phyloP scores from a whole-genome alignment of 2,888 invertebrate species.

The Drosophila histrio region DNA sequence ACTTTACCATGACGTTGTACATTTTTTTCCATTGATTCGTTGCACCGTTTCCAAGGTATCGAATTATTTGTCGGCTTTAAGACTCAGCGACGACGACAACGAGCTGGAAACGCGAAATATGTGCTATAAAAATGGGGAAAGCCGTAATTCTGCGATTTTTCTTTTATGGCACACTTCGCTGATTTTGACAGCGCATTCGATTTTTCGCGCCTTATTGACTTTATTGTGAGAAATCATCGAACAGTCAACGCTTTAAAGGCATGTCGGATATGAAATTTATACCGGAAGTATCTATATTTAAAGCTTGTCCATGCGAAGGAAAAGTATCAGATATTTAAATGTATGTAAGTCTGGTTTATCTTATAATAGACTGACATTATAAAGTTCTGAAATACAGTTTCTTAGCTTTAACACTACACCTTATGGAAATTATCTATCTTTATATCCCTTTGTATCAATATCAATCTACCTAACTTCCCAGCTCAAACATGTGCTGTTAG shows the following conservation, averaged over 20 bases:
- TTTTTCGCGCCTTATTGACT: conserved; percentile 69
- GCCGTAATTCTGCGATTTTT: conserved; percentile 51
- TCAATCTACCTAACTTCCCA: too few species aligned
- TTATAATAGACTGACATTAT: background rate
- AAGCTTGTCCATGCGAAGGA: background rate
- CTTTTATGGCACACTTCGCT: conserved; percentile 67
- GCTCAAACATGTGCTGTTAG: too few species aligned
- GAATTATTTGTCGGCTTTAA: conserved; percentile 41
- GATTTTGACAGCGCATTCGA: conserved; percentile 58
- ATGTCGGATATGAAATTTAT: conserved; percentile 1
- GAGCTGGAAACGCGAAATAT: conserved; percentile 50
- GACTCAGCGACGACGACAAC: conserved; percentile 15
- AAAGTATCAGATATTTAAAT: too few species aligned
- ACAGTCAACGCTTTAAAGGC: conserved; percentile 1
- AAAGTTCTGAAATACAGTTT: background rate
- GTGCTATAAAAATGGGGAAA: conserved; percentile 61
- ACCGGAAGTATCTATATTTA: background rate
- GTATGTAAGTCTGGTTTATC: background rate
- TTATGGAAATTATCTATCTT: background rate
- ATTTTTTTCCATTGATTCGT: conserved; percentile 9
- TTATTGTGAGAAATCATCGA: conserved; percentile 60
- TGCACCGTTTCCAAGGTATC: conserved; percentile 11
- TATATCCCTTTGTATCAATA: too few species aligned
- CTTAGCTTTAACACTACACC: background rate
- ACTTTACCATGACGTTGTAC: conserved; percentile 20